Evolutionary conservation across 2,888 invertebrate genomes (phyloP).

Genomic region (Allygus modestus): DNA sequence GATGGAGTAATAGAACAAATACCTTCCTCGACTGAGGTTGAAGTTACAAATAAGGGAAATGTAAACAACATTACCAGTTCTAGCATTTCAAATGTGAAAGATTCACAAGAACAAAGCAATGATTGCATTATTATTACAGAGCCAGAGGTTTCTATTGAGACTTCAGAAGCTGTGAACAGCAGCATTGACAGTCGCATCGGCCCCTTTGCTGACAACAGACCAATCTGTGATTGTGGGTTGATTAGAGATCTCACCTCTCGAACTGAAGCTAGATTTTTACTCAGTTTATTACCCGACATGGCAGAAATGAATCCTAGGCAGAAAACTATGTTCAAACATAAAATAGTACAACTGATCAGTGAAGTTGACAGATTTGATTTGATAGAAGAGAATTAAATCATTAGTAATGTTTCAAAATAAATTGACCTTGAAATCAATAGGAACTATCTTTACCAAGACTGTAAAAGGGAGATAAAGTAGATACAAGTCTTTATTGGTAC

Average conservation of each 20-base stretch:
- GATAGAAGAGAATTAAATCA: background rate
- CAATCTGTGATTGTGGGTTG: conserved; percentile 39
- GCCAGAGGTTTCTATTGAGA: background rate
- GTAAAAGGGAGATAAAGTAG: no score
- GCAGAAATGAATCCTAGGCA: conserved; percentile 35
- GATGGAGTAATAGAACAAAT: background rate
- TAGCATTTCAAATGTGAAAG: background rate
- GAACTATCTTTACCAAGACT: no score
- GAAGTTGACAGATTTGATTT: conserved; percentile 4
- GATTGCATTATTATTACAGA: background rate
- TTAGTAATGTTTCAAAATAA: no score
- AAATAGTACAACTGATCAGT: background rate
- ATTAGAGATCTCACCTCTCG: background rate
- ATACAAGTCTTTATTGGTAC: no score
- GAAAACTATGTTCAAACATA: conserved; percentile 12
- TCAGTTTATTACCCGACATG: conserved; percentile 45
- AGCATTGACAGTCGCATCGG: conserved; percentile 10
- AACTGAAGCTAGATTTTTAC: conserved; percentile 32
- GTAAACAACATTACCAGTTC: background rate
- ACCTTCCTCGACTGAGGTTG: background rate
- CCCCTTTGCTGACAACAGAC: conserved; percentile 40
- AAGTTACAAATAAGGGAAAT: background rate
- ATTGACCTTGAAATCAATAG: no score
- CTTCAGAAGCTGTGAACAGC: background rate
- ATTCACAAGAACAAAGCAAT: background rate